Evolutionary conservation across 1,140 invertebrate genomes (phyloP).

Genomic region (Zaprionus camerounensis): DNA sequence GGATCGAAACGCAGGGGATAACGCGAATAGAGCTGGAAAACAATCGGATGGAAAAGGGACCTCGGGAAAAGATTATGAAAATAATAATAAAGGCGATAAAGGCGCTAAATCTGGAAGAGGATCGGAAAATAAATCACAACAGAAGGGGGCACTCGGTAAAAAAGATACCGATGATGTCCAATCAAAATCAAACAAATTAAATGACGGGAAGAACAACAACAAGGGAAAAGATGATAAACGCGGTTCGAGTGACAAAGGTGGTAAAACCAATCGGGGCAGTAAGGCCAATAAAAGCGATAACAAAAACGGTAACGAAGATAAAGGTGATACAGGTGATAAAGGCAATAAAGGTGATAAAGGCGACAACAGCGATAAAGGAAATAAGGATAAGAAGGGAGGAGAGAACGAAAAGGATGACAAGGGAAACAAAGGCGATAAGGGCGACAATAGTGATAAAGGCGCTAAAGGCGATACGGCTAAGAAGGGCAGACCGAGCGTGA

Average conservation of each 20-base stretch:
- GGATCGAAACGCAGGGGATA: not conserved
- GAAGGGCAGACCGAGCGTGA: too few relatives aligned
- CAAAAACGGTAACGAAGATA: too few relatives aligned
- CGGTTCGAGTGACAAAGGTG: not conserved
- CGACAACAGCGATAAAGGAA: too few relatives aligned
- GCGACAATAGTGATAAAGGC: too few relatives aligned
- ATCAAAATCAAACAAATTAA: not conserved
- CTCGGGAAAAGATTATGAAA: not conserved
- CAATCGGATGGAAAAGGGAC: not conserved
- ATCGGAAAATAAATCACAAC: not conserved
- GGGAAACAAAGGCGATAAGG: too few relatives aligned
- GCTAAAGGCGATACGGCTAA: too few relatives aligned
- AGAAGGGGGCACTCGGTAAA: not conserved
- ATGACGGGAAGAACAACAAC: not conserved
- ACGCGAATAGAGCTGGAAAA: not conserved
- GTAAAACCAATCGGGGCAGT: not conserved
- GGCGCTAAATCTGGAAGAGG: not conserved
- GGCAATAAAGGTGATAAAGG: too few relatives aligned
- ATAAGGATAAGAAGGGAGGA: too few relatives aligned
- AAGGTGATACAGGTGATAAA: too few relatives aligned
- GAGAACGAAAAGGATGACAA: too few relatives aligned
- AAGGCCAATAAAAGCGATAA: too few relatives aligned
- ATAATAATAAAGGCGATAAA: not conserved
- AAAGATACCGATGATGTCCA: constrained; percentile 12
- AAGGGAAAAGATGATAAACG: constrained; percentile 1